Evolutionary conservation across 2,113 vertebrate genomes (phyloP).

Genomic region (Gorsachius goisagi): DNA sequence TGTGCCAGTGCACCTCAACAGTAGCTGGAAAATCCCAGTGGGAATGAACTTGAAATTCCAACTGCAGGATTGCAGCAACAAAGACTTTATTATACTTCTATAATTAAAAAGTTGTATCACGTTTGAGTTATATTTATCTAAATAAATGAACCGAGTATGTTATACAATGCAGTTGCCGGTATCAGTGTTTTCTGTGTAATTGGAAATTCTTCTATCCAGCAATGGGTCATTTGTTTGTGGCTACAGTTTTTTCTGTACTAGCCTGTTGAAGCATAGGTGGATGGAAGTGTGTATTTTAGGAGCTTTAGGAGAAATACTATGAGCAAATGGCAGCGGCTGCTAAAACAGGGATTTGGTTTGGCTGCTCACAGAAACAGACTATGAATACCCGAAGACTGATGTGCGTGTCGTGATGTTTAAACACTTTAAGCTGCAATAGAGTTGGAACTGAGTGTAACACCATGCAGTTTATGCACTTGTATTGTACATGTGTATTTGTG

Average conservation of each 20-base stretch:
- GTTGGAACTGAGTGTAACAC: neutral
- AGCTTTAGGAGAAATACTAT: neutral
- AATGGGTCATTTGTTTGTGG: neutral
- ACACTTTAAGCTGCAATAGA: neutral
- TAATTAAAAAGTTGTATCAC: neutral
- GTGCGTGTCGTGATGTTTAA: neutral
- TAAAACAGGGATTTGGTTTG: neutral
- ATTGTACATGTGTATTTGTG: neutral
- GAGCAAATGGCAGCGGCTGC: neutral
- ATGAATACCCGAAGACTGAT: neutral
- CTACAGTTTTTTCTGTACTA: neutral
- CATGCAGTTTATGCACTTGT: neutral
- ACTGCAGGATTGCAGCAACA: neutral
- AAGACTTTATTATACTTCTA: neutral
- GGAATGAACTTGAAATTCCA: neutral
- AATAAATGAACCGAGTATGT: conserved; percentile 19
- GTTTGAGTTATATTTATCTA: neutral
- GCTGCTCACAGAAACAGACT: neutral
- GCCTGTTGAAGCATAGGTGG: neutral
- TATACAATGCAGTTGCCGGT: neutral
- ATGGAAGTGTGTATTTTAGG: neutral
- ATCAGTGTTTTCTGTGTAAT: neutral
- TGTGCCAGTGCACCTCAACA: neutral
- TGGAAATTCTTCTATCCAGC: neutral
- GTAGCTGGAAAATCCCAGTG: neutral